Conservation (phyloP, 1,140 invertebrate species). For the Patella vulgata region DNA sequence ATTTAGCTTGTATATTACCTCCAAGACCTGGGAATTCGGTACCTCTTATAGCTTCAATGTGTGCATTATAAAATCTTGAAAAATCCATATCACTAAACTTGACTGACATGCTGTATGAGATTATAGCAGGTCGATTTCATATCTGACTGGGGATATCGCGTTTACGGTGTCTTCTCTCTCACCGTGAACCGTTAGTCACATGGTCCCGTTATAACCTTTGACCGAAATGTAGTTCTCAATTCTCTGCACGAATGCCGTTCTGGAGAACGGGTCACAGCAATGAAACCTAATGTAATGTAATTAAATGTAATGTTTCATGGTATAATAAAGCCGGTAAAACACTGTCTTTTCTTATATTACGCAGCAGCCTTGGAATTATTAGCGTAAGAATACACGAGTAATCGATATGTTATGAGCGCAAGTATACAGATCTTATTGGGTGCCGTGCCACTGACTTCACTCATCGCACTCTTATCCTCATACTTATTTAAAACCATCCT, state of each 20-base stretch:
- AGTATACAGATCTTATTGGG: not conserved
- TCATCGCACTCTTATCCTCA: not conserved
- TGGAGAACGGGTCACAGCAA: too few relatives aligned
- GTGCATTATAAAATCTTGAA: not conserved
- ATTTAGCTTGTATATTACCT: constrained; percentile 2
- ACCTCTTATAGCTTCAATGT: constrained; percentile 7
- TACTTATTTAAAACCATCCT: constrained; percentile 7
- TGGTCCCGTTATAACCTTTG: constrained; percentile 12
- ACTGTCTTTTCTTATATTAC: too few relatives aligned
- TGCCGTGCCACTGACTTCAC: constrained; percentile 1
- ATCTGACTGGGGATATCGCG: not conserved
- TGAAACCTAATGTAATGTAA: too few relatives aligned
- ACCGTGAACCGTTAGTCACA: constrained; percentile 6
- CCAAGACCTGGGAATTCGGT: constrained; percentile 3
- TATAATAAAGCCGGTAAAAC: too few relatives aligned
- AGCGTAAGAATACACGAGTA: too few relatives aligned
- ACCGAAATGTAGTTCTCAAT: constrained; percentile 4
- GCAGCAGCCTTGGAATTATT: too few relatives aligned
- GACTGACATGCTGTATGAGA: not conserved
- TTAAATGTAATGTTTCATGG: too few relatives aligned
- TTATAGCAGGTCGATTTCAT: not conserved
- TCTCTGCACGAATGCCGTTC: too few relatives aligned
- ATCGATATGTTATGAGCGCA: constrained; percentile 3
- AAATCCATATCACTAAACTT: not conserved
- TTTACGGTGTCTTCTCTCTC: constrained; percentile 4